Conservation (phyloP, 2,888 invertebrate species). For the Parascotia fuliginaria region DNA sequence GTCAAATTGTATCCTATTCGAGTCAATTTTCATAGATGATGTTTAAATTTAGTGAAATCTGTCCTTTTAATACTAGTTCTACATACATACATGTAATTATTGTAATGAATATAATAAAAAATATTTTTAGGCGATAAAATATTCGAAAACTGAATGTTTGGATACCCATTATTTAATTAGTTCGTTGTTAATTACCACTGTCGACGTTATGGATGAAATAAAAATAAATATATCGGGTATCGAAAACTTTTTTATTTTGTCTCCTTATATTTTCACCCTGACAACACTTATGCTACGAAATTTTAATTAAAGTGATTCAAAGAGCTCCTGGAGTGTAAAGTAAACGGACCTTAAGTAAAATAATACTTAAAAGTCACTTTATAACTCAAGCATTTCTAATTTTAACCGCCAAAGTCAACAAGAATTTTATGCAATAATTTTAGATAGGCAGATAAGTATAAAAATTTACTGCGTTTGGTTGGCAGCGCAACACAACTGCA, state of each 20-base stretch:
- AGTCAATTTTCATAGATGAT: constrained; percentile 46
- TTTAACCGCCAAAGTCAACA: too few relatives aligned
- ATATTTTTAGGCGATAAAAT: constrained; percentile 61
- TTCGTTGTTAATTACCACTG: constrained; percentile 71
- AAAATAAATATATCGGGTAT: constrained; percentile 75
- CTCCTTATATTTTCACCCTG: constrained; percentile 1
- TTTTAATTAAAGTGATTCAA: background rate
- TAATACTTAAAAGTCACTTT: background rate
- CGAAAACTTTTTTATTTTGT: constrained; percentile 49
- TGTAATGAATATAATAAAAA: constrained; percentile 46
- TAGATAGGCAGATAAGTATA: too few relatives aligned
- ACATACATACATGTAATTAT: constrained; percentile 77
- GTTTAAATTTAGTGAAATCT: constrained; percentile 51
- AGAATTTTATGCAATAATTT: too few relatives aligned
- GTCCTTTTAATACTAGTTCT: constrained; percentile 61
- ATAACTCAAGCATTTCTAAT: background rate
- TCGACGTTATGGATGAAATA: constrained; percentile 70
- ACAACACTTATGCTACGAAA: background rate
- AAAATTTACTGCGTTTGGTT: too few relatives aligned
- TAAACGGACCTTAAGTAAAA: background rate
- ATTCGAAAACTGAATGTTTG: constrained; percentile 65
- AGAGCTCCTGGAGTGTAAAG: background rate
- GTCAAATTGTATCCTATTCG: constrained; percentile 46
- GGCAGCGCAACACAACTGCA: too few relatives aligned
- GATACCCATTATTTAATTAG: constrained; percentile 71